A percentile compares a stretch with the other conserved stretches of the same genome.
Evolutionary conservation across 2,113 vertebrate species (phyloP).

Genomic region (Salvelinus fontinalis): DNA sequence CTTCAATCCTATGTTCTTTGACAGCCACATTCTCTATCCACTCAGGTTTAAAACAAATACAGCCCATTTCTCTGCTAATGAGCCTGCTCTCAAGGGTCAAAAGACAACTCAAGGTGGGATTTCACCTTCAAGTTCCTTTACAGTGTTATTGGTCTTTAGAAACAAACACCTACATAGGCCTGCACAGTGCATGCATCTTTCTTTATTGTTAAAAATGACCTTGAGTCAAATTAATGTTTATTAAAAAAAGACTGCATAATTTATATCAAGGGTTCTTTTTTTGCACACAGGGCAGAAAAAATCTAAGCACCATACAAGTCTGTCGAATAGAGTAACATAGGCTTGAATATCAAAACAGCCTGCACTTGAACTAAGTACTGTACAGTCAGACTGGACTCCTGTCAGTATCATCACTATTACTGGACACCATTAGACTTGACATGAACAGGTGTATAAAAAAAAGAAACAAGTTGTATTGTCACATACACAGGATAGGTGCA

Average conservation of each 20-base stretch:
- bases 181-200: background rate
- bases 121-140: conserved; percentile 3
- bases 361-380: background rate
- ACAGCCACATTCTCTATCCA: background rate
- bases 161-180: background rate
- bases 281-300: conserved; percentile 3
- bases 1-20: background rate
- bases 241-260: conserved; percentile 5
- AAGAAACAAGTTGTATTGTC: no score
- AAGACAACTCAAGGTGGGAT: background rate
- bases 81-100: conserved; percentile 10
- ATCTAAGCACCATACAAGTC: conserved; percentile 2
- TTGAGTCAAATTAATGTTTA: conserved; percentile 19
- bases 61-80: no score
- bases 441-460: background rate
- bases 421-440: background rate
- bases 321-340: background rate
- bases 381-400: background rate
- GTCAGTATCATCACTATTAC: background rate
- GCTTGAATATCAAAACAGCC: background rate
- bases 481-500: no score
- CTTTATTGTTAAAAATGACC: background rate
- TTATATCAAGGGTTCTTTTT: background rate
- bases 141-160: background rate
- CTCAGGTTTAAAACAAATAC: background rate